These are phyloP conservation scores for Maccullochella peelii DNA, from an alignment of 2,113 vertebrate genomes.

Conservation along the genomic window DNA sequence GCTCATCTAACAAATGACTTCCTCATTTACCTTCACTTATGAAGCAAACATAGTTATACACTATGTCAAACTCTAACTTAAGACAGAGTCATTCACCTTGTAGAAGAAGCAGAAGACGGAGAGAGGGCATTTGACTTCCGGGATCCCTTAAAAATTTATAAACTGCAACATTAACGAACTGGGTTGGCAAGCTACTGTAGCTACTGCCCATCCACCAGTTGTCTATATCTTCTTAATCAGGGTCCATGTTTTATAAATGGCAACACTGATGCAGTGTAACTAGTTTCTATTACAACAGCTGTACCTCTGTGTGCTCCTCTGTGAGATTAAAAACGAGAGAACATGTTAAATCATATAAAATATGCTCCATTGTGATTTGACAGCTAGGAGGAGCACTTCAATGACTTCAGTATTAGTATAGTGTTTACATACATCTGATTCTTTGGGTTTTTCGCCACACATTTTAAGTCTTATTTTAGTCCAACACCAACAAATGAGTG, in stretches of 20 bases:
- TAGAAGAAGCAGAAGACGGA: neutral
- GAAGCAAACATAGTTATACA: slow-evolving; percentile 27
- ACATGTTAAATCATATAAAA: neutral
- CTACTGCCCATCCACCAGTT: neutral
- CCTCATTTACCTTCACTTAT: slow-evolving; percentile 37
- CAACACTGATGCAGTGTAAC: neutral
- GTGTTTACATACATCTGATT: neutral
- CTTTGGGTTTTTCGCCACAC: neutral
- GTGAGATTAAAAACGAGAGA: neutral
- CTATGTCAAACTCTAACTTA: slow-evolving; percentile 30
- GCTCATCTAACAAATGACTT: slow-evolving; percentile 54
- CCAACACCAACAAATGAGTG: neutral
- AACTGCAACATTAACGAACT: neutral
- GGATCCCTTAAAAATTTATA: neutral
- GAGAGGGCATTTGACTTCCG: neutral
- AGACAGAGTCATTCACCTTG: neutral
- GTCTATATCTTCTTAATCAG: neutral
- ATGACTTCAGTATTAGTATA: neutral
- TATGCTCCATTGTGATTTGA: neutral
- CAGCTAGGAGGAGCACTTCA: neutral
- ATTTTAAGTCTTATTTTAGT: neutral
- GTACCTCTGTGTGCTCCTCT: neutral
- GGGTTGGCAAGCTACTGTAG: neutral
- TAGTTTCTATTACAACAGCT: neutral
- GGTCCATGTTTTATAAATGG: neutral